Evolutionary conservation across 2,888 invertebrate species (phyloP), one percentile per base, ranked within the genome.

Genomic region (Dexiosoma caninum): DNA sequence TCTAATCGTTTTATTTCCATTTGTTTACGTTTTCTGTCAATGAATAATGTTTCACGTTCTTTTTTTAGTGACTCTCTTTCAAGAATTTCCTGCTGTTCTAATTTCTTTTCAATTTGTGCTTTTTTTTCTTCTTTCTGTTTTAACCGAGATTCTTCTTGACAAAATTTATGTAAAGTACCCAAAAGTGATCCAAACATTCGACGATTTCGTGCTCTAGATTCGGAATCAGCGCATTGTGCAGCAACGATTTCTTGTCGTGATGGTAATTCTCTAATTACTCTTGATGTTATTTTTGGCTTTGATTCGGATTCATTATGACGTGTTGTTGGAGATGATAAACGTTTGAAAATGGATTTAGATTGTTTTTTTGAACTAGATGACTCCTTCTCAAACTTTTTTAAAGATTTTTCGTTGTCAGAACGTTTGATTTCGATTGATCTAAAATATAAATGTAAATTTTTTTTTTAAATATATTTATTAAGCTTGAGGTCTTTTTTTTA

Each of bases 151-250:
- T 98, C 97, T 88, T 98, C 98, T 87, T 96, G 96, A 86, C 97
- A 95, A 89, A 99, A 99, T 89, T 96, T 97, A 88, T 98, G 97
- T 84, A 99, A 90, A 12, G 99, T 99, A 4, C 99, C 98, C 67
- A 99, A 91, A 49, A 99, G 91, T 19, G 98, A 95, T 8, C 98
- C 98, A 91, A 99, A 98, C 95, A 99, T 98, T 74, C 99, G 93
- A 82, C 95, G 93, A 90, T 99, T 99, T 83, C 98, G 92, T 23
- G 93, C 95, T 78, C 93, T 92, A 16, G 94, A 96, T 86, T 95
- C 94, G 83, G 95, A 95, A 89, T 98, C 97, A 8, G 93, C 93
- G 57, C 94, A 95, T 90, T 96, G 97, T 55, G 95, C 97, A 80
- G 94, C 94, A 83, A 94, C 92, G 32, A 95, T 95, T 88, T 95